Percentiles rank a stretch among this genome's conserved stretches.
These are phyloP conservation scores for Brachypodius melanocephalos DNA, from an alignment of 2,113 vertebrate species.

Conservation along the genomic window DNA sequence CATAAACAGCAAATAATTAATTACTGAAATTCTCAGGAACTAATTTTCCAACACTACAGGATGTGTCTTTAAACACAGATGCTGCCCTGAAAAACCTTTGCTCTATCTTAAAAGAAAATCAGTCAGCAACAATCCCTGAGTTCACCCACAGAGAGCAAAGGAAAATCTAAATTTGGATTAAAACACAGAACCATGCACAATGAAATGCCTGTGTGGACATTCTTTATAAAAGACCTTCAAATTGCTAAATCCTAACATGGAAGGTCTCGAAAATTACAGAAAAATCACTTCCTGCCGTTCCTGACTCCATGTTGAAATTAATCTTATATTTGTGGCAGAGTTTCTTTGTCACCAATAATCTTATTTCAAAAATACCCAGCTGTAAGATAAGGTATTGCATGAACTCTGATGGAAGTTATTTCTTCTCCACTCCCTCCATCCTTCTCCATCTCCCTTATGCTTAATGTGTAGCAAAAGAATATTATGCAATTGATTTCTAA, in stretches of 20 bases:
- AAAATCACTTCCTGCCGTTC: neutral
- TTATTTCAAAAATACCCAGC: neutral
- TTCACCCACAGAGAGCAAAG: neutral
- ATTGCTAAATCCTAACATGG: neutral
- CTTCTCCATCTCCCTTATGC: neutral
- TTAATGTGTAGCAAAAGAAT: neutral
- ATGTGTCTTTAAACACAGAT: neutral
- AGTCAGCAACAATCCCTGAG: neutral
- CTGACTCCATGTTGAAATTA: neutral
- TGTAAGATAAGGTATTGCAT: neutral
- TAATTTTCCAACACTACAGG: neutral
- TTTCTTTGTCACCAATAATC: neutral
- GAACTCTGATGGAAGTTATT: neutral
- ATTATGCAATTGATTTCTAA: neutral
- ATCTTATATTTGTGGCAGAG: neutral
- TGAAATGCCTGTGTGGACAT: fast-evolving
- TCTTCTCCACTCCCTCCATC: neutral
- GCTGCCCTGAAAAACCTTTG: neutral
- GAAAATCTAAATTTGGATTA: neutral
- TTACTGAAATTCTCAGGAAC: neutral
- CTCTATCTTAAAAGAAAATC: neutral
- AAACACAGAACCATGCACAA: neutral
- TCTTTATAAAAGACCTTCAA: neutral
- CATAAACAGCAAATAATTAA: neutral
- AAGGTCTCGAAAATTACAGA: neutral